These are phyloP conservation scores for Lepidocyrtoides sp. DNA, from an alignment of 2,888 invertebrate genomes.

Conservation along the genomic window DNA sequence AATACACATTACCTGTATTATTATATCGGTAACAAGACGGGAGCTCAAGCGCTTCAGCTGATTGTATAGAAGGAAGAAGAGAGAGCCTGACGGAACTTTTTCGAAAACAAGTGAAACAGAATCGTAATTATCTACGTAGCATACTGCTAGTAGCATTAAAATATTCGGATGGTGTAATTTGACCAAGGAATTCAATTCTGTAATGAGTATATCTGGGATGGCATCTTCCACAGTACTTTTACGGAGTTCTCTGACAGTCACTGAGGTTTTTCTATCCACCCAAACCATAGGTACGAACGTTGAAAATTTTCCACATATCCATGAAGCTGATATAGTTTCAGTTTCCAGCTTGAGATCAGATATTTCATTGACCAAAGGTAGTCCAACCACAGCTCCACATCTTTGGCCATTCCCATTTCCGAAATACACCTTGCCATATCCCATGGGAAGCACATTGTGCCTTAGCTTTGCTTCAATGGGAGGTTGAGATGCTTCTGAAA, in stretches of 20 bases:
- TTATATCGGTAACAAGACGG: constrained; percentile 72
- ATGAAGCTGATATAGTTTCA: constrained; percentile 79
- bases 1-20: constrained; percentile 35
- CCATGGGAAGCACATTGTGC: constrained; percentile 35
- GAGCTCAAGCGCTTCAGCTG: constrained; percentile 74
- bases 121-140: constrained; percentile 86
- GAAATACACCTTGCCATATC: constrained; percentile 81
- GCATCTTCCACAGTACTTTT: constrained; percentile 84
- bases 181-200: constrained; percentile 86
- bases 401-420: constrained; percentile 81
- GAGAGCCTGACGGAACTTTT: constrained; percentile 87
- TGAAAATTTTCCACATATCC: constrained; percentile 84
- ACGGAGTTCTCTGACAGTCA: constrained; percentile 84
- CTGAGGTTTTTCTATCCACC: constrained; percentile 83
- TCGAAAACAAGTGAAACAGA: constrained; percentile 87
- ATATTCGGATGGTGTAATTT: constrained; percentile 85
- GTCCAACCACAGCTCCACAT: constrained; percentile 81
- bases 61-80: constrained; percentile 86
- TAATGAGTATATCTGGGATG: constrained; percentile 86
- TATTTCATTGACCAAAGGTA: constrained; percentile 82
- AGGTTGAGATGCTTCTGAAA: not conserved
- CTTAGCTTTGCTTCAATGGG: constrained; percentile 26
- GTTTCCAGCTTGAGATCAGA: constrained; percentile 81
- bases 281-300: constrained; percentile 84
- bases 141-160: constrained; percentile 87